phyloP scores from a whole-genome alignment of 2,888 invertebrate genomes.

The Drosophila maculinotata region DNA sequence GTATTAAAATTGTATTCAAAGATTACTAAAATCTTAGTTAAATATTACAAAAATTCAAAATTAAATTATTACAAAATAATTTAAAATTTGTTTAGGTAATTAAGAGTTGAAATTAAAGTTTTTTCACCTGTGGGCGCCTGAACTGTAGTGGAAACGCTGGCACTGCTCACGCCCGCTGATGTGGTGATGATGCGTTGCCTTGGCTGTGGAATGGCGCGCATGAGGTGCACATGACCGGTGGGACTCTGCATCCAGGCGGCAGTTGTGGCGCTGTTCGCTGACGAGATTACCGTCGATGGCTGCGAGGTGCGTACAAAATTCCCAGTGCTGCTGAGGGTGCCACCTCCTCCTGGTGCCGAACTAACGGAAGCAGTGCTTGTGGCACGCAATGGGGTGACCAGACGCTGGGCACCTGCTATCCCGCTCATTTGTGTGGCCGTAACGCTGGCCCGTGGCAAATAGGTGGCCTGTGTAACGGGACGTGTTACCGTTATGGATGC shows the following conservation, averaged over 20 bases:
- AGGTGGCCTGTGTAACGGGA: conserved; percentile 83
- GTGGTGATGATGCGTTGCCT: conserved; percentile 84
- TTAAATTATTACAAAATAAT: too few species aligned
- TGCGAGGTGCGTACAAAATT: conserved; percentile 84
- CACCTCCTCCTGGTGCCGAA: conserved; percentile 68
- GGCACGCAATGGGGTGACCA: conserved; percentile 82
- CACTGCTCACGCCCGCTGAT: conserved; percentile 70
- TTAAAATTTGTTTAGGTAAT: too few species aligned
- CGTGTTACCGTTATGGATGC: conserved; percentile 85
- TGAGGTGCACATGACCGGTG: conserved; percentile 83
- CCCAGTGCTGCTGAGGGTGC: conserved; percentile 72
- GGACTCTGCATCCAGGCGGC: conserved; percentile 83
- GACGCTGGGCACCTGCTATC: conserved; percentile 77
- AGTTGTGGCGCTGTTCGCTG: conserved; percentile 76
- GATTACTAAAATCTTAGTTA: too few species aligned
- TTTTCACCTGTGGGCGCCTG: conserved; percentile 54
- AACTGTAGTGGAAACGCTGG: conserved; percentile 67
- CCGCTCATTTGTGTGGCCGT: conserved; percentile 83
- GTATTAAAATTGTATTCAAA: too few species aligned
- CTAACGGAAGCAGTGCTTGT: conserved; percentile 75
- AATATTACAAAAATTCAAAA: too few species aligned
- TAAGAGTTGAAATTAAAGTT: too few species aligned
- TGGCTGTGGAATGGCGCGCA: conserved; percentile 83
- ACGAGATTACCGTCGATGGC: conserved; percentile 83
- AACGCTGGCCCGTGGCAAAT: conserved; percentile 83